Percentiles rank a stretch among this genome's conserved stretches.
Evolutionary conservation across 1,140 invertebrate genomes (phyloP).

Genomic region (Elymnias hypermnestra): DNA sequence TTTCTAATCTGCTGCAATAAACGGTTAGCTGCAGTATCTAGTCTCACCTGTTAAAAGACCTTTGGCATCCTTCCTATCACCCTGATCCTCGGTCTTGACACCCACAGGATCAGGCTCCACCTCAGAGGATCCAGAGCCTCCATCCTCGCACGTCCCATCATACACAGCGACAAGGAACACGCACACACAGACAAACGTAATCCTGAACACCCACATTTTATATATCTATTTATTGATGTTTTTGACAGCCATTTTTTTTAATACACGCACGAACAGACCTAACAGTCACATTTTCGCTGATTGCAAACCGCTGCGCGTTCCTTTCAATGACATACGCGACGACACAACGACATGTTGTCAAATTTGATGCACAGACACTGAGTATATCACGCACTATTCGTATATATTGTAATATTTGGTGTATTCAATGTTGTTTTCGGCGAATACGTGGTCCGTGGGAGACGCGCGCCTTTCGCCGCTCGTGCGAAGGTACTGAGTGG

Average conservation of each 20-base stretch:
- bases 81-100: slow-evolving; percentile 34
- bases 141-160: no score
- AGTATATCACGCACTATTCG: slow-evolving; percentile 18
- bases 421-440: no score
- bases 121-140: slow-evolving; percentile 24
- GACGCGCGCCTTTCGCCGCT: slow-evolving; percentile 32
- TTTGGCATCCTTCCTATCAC: slow-evolving; percentile 43
- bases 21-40: neutral
- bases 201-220: slow-evolving; percentile 58
- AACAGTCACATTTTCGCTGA: slow-evolving; percentile 67
- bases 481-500: slow-evolving; percentile 53
- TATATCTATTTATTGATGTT: slow-evolving; percentile 33
- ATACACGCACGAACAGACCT: slow-evolving; percentile 33
- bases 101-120: slow-evolving; percentile 19
- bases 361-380: slow-evolving; percentile 34
- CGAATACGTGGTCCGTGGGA: no score
- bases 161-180: slow-evolving; percentile 42
- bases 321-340: slow-evolving; percentile 43
- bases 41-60: slow-evolving; percentile 44
- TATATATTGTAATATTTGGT: slow-evolving; percentile 6
- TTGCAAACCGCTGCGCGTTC: slow-evolving; percentile 37
- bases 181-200: slow-evolving; percentile 55
- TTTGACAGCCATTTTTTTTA: slow-evolving; percentile 50
- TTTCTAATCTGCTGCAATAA: no score
- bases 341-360: no score